Percentiles rank a stretch among this genome's conserved stretches.
phyloP scores from a whole-genome alignment of 2,113 vertebrate genomes.

The Lasiurus borealis region DNA sequence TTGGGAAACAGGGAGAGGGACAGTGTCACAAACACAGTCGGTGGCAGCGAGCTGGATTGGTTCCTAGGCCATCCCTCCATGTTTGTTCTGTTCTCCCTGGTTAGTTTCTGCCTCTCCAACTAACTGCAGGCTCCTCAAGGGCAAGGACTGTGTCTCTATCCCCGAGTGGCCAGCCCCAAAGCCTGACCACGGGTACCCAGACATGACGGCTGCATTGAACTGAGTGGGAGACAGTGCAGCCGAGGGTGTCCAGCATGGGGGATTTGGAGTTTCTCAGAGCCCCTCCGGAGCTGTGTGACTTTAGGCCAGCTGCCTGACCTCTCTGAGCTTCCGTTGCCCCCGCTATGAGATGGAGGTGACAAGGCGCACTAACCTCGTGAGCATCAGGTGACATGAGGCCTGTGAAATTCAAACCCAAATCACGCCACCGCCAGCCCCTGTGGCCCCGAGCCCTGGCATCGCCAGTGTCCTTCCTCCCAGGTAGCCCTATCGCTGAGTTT shows the following conservation, averaged over 20 bases:
- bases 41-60: neutral
- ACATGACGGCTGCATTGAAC: too few relatives aligned
- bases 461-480: neutral
- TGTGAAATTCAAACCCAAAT: neutral
- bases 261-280: neutral
- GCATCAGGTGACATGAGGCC: neutral
- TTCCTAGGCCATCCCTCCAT: too few relatives aligned
- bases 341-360: neutral
- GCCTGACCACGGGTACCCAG: neutral
- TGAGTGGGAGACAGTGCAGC: neutral
- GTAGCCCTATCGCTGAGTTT: neutral
- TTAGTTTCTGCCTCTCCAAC: neutral
- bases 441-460: neutral
- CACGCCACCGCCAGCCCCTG: neutral
- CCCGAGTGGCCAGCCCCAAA: neutral
- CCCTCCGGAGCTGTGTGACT: neutral
- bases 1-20: neutral
- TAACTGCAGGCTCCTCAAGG: neutral
- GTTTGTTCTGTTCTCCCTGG: neutral
- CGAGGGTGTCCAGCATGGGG: neutral
- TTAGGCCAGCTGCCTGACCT: neutral
- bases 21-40: neutral
- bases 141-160: neutral
- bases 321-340: neutral
- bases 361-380: neutral